Conservation (phyloP, 53 echinoderm and acorn worm genomes). For the Stichopus horrens region DNA sequence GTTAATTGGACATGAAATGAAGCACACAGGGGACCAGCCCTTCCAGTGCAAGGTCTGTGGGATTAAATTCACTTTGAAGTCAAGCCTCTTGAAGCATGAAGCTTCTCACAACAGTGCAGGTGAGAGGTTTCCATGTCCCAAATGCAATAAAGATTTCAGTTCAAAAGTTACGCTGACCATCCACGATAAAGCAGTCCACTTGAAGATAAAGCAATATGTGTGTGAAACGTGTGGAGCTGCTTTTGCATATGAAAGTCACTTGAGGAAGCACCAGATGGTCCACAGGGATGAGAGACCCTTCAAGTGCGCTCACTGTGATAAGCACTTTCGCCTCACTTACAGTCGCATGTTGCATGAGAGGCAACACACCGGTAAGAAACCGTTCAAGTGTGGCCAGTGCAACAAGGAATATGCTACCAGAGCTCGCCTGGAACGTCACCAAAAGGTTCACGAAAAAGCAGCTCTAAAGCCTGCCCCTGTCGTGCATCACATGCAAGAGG, state of each 20-base stretch:
- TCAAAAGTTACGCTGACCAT: slow-evolving; percentile 30
- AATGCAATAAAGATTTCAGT: slow-evolving; percentile 48
- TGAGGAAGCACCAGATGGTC: slow-evolving; percentile 46
- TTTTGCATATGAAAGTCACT: slow-evolving; percentile 42
- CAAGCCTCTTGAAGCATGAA: slow-evolving; percentile 47
- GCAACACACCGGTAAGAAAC: slow-evolving; percentile 44
- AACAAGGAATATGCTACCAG: slow-evolving; percentile 41
- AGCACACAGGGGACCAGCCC: slow-evolving; percentile 26
- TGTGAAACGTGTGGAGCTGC: slow-evolving; percentile 48
- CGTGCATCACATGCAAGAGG: slow-evolving; percentile 20
- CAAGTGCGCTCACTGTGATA: slow-evolving; percentile 40
- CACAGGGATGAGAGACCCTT: slow-evolving; percentile 38
- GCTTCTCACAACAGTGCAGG: neutral
- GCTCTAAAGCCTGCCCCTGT: neutral
- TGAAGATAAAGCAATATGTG: slow-evolving; percentile 41
- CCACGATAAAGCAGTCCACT: slow-evolving; percentile 37
- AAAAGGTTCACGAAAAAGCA: slow-evolving; percentile 15
- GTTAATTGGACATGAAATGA: slow-evolving; percentile 36
- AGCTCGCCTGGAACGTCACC: slow-evolving; percentile 31
- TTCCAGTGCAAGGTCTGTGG: slow-evolving; percentile 47
- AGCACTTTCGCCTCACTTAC: slow-evolving; percentile 25
- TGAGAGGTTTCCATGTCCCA: slow-evolving; percentile 20
- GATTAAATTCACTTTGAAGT: slow-evolving; percentile 43
- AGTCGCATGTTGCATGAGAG: slow-evolving; percentile 47
- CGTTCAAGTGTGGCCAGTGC: slow-evolving; percentile 26